Base-by-base conservation (phyloP, 2,888 invertebrate species). In the Rosalia funebris region DNA sequence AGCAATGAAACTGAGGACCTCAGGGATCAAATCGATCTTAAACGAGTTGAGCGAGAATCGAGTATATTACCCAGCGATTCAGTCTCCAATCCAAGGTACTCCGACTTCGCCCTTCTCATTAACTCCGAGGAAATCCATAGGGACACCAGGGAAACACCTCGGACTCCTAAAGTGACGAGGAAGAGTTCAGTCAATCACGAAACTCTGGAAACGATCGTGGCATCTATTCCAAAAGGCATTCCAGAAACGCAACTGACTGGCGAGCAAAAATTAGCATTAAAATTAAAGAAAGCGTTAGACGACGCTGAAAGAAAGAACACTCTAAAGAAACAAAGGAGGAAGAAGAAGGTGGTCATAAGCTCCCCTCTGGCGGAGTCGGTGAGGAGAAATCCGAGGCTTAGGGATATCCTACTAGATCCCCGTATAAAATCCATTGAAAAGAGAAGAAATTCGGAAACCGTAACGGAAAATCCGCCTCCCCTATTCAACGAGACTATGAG, bases 241-340 rank as follows among this genome's bases (percentile, higher is more conserved):
- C 67, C 75, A 0, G 71, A 74, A 46, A 57, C 62, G 11, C 54
- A 71, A 41, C 50, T 78, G 5, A 75, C 70, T 3, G 73, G 74
- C 37, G 77, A 78, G 56, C 75, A 79, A 54, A 62, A 63, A 39
- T 77, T 77, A 48, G 75, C 77, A 9, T 17, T 72, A 19, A 75
- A 73, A 46, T 56, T 78, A 11, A 72, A 72, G 47, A 55, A 63
- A n/a, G 72, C 75, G 9, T 61, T 77, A 50, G 72, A 75, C n/a
- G 72, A 71, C 12, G 69, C 72, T 42, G 75, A 73, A 20, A 55
- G 65, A 17, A 76, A 77, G 61, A 64, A 68, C 5, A 71, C 75
- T 1, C 48, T 78, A 17, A 73, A 71, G 34, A 76, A 68, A 57
- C 14, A 48, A 0, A 64, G 62, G 2, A 70, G 69, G 25, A 62